Percentiles rank a stretch among this genome's conserved stretches.
Evolutionary conservation across 2,888 invertebrate genomes (phyloP).

Genomic region (Tetanocera ferruginea): DNA sequence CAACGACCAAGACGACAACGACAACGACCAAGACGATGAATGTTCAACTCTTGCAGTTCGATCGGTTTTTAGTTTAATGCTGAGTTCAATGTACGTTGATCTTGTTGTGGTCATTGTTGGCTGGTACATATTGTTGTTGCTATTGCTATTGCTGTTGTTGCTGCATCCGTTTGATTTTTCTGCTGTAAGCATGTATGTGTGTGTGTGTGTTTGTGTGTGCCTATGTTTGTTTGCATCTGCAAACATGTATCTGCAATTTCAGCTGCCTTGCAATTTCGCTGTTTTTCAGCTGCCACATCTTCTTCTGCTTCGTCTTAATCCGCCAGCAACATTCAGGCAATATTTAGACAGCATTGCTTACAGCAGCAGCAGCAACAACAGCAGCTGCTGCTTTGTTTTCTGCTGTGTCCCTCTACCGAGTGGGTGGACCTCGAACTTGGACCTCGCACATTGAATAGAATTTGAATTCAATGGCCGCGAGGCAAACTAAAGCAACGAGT

Average conservation of each 20-base stretch:
- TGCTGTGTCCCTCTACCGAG: neutral
- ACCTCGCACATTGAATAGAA: slow-evolving; percentile 1
- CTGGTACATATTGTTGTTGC: slow-evolving; percentile 3
- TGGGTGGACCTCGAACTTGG: slow-evolving; percentile 6
- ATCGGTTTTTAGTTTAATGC: neutral
- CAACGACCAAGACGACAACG: too few relatives aligned
- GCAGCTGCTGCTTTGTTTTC: neutral
- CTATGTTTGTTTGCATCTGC: slow-evolving; percentile 1
- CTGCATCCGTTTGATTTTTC: slow-evolving; percentile 21
- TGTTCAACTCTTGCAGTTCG: too few relatives aligned
- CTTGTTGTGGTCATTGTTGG: neutral
- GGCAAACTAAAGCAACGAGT: slow-evolving; percentile 6
- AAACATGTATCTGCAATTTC: slow-evolving; percentile 26
- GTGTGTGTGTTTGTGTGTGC: neutral
- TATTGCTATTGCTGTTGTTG: neutral
- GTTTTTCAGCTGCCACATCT: neutral
- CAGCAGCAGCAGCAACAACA: neutral
- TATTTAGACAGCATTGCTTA: neutral
- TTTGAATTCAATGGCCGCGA: slow-evolving; percentile 1
- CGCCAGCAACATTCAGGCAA: neutral
- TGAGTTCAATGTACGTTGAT: slow-evolving; percentile 10
- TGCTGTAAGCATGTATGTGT: neutral
- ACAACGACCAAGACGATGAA: too few relatives aligned
- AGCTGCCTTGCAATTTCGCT: slow-evolving; percentile 13
- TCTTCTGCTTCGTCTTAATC: neutral